phyloP scores from a whole-genome alignment of 2,888 invertebrate species.

The Drosophila sordidapex region DNA sequence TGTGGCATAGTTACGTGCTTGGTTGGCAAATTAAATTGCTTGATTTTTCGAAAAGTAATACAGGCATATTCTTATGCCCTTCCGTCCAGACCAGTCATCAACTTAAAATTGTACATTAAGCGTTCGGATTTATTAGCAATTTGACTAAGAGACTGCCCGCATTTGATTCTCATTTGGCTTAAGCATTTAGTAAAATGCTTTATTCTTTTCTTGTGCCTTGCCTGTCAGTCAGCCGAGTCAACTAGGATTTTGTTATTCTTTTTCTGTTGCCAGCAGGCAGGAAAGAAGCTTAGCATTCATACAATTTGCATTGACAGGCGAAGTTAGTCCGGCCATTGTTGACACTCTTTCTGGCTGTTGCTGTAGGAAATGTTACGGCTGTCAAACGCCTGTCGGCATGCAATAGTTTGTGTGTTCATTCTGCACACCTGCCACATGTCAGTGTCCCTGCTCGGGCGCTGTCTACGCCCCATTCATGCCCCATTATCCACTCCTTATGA shows the following conservation, averaged over 20 bases:
- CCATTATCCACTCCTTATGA: slow-evolving; percentile 69
- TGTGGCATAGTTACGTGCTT: slow-evolving; percentile 54
- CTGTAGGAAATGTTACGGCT: slow-evolving; percentile 57
- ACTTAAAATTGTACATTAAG: slow-evolving; percentile 17
- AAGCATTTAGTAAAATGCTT: slow-evolving; percentile 65
- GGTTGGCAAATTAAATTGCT: slow-evolving; percentile 43
- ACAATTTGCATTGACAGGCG: slow-evolving; percentile 66
- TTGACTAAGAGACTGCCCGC: slow-evolving; percentile 32
- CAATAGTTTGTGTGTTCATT: slow-evolving; percentile 31
- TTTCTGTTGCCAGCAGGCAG: slow-evolving; percentile 4
- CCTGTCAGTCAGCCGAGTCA: slow-evolving; percentile 13
- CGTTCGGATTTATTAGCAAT: slow-evolving; percentile 24
- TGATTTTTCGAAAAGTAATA: slow-evolving; percentile 8
- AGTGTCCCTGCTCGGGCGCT: slow-evolving; percentile 12
- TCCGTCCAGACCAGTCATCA: neutral
- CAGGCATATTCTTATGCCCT: neutral
- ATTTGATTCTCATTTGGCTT: slow-evolving; percentile 47
- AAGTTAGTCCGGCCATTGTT: slow-evolving; percentile 33
- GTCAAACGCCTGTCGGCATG: slow-evolving; percentile 71
- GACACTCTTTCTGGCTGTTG: slow-evolving; percentile 1
- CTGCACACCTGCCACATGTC: slow-evolving; percentile 50
- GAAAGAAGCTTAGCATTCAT: slow-evolving; percentile 53
- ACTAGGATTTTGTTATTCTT: slow-evolving; percentile 22
- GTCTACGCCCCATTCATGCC: slow-evolving; percentile 48
- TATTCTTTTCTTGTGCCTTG: slow-evolving; percentile 26